phyloP scores from a whole-genome alignment of 2,888 invertebrate species.

The Uropetala carovei region DNA sequence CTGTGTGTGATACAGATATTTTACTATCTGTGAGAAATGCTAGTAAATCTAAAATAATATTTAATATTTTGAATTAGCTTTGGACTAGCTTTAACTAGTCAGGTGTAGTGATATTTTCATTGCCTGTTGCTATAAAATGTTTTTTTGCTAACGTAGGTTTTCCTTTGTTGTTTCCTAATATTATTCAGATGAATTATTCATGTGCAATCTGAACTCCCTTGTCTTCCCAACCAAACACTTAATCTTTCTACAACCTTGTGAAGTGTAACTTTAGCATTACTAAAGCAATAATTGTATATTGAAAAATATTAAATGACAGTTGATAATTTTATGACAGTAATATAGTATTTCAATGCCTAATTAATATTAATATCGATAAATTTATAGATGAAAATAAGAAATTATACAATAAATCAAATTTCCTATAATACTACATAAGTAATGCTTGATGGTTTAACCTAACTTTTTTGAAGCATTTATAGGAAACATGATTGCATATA shows the following conservation, averaged over 20 bases:
- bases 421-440: constrained; percentile 26
- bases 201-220: constrained; percentile 41
- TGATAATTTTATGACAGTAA: constrained; percentile 47
- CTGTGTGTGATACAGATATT: background rate
- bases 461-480: constrained; percentile 45
- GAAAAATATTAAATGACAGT: constrained; percentile 49
- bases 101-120: constrained; percentile 24
- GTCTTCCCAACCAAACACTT: constrained; percentile 48
- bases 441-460: background rate
- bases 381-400: background rate
- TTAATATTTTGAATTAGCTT: constrained; percentile 9
- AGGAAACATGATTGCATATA: background rate
- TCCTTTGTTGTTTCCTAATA: constrained; percentile 37
- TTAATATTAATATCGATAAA: constrained; percentile 55
- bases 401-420: constrained; percentile 22
- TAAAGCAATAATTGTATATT: constrained; percentile 62
- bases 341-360: constrained; percentile 43
- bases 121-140: background rate
- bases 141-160: background rate
- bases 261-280: constrained; percentile 46
- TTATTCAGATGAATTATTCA: constrained; percentile 45
- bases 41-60: background rate
- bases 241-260: constrained; percentile 32
- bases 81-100: constrained; percentile 37
- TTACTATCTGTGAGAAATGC: background rate